Percentiles rank a stretch among this genome's conserved stretches.
Conservation (phyloP, 2,888 invertebrate genomes). For the Drosophila siamana region DNA sequence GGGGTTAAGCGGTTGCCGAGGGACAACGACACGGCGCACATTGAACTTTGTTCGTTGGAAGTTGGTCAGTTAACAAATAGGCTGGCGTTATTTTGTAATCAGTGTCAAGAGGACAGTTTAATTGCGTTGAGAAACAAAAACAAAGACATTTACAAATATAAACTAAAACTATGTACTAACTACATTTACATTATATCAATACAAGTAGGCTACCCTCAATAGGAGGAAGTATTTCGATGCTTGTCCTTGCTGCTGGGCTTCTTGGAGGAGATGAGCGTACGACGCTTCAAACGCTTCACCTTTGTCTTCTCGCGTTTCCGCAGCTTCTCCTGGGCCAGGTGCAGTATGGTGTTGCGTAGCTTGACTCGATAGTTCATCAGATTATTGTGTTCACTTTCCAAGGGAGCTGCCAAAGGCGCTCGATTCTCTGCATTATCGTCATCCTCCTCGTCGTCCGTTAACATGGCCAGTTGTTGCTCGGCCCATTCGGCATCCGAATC, state of each 20-base stretch:
- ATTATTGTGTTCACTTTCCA: slow-evolving; percentile 47
- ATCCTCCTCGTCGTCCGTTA: slow-evolving; percentile 47
- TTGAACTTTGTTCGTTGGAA: slow-evolving; percentile 63
- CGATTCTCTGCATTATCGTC: slow-evolving; percentile 48
- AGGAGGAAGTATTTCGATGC: not conserved
- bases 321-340: slow-evolving; percentile 62
- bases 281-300: slow-evolving; percentile 69
- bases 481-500: slow-evolving; percentile 49
- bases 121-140: slow-evolving; percentile 28
- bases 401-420: slow-evolving; percentile 3
- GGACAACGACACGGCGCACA: slow-evolving; percentile 52
- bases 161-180: slow-evolving; percentile 3
- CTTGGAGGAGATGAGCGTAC: slow-evolving; percentile 71
- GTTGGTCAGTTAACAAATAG: slow-evolving; percentile 31
- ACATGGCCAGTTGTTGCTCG: slow-evolving; percentile 33
- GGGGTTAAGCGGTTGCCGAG: slow-evolving; percentile 54
- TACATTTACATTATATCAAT: slow-evolving; percentile 17
- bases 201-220: not conserved
- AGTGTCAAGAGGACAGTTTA: slow-evolving; percentile 18
- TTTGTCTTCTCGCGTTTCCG: slow-evolving; percentile 59
- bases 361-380: slow-evolving; percentile 65
- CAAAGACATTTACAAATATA: slow-evolving; percentile 14
- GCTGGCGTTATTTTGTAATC: slow-evolving; percentile 12
- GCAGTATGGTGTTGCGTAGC: slow-evolving; percentile 53
- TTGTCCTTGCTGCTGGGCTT: slow-evolving; percentile 72